phyloP scores from a whole-genome alignment of 1,140 invertebrate genomes.

The Doryteuthis pealeii region DNA sequence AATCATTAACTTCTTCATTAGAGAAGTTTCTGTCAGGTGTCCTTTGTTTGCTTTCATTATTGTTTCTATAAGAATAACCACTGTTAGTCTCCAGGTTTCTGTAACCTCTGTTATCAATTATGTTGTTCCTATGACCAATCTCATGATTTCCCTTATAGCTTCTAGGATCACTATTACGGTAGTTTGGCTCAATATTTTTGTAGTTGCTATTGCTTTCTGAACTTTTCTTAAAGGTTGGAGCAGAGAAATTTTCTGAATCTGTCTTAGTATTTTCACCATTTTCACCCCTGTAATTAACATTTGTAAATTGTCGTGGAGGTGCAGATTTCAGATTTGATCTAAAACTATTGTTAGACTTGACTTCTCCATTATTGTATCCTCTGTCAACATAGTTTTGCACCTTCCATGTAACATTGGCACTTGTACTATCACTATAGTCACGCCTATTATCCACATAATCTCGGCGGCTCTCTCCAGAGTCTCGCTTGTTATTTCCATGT shows the following conservation, averaged over 20 bases:
- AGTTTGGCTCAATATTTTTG: background rate
- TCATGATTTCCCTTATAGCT: background rate
- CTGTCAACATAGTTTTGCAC: background rate
- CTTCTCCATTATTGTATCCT: background rate
- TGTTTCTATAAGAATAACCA: background rate
- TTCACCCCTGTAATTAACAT: background rate
- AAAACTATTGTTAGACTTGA: background rate
- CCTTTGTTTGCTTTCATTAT: conserved; percentile 29
- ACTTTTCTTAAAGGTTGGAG: conserved; percentile 21
- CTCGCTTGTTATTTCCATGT: background rate
- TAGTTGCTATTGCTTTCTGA: conserved; percentile 15
- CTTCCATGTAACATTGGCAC: too few species aligned
- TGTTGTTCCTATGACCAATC: background rate
- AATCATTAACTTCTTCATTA: conserved; percentile 1
- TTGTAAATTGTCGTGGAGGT: background rate
- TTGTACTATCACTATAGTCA: background rate
- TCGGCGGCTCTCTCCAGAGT: background rate
- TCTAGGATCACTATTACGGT: background rate
- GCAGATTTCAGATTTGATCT: background rate
- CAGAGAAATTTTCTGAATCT: background rate
- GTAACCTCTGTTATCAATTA: background rate
- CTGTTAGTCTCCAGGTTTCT: background rate
- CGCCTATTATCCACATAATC: background rate
- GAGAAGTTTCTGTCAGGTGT: conserved; percentile 3
- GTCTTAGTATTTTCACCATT: background rate